These are phyloP conservation scores for Sandelia bainsii DNA, from an alignment of 2,797 vertebrate genomes.

Conservation along the genomic window DNA sequence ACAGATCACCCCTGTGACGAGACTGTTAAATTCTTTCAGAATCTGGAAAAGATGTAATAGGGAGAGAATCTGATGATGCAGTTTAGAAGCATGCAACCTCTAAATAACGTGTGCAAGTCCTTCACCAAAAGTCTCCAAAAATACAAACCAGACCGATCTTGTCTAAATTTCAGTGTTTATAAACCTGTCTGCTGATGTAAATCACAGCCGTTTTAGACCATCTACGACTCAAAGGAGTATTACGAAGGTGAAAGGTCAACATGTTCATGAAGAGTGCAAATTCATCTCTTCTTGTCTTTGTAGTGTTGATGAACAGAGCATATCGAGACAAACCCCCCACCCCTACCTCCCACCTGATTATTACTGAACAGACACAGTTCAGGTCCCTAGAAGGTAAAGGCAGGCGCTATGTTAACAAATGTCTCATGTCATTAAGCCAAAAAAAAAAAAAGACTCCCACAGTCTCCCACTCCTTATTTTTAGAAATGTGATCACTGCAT, in stretches of 20 bases:
- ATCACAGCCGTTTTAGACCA: constrained; percentile 5
- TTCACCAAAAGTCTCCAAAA: background rate
- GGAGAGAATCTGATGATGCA: background rate
- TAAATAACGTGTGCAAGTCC: constrained; percentile 12
- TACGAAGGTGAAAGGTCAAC: constrained; percentile 23
- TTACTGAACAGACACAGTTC: constrained; percentile 22
- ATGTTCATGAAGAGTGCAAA: constrained; percentile 15
- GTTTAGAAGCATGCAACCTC: constrained; percentile 7
- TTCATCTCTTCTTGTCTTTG: background rate
- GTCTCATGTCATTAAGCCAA: constrained; percentile 44
- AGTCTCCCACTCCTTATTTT: constrained; percentile 60
- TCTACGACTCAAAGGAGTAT: constrained; percentile 23
- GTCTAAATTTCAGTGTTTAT: constrained; percentile 37
- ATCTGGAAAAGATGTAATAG: background rate
- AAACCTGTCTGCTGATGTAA: constrained; percentile 9
- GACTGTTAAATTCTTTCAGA: background rate
- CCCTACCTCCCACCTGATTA: constrained; percentile 15
- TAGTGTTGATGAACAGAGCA: constrained; percentile 13
- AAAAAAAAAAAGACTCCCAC: constrained; percentile 37
- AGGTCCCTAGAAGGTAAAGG: constrained; percentile 65
- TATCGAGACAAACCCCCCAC: constrained; percentile 1
- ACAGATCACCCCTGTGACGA: too few species aligned
- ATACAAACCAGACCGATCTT: constrained; percentile 1
- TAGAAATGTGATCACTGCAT: constrained; percentile 50
- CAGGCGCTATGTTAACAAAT: constrained; percentile 51